phyloP scores from a whole-genome alignment of 1,140 invertebrate species.

The Laodelphax striatellus region DNA sequence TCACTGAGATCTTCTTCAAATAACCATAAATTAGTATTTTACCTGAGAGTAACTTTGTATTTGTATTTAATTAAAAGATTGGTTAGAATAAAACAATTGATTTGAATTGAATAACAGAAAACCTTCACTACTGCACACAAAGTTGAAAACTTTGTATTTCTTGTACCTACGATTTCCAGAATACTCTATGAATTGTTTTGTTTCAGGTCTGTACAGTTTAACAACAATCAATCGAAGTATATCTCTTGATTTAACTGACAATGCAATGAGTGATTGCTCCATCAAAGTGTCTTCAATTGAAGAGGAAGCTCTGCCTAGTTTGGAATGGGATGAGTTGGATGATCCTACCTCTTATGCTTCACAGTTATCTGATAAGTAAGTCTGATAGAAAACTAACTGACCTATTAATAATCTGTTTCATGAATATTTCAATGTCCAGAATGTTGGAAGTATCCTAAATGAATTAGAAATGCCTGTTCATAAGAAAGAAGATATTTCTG shows the following conservation, averaged over 20 bases:
- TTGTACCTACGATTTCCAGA: too few relatives aligned
- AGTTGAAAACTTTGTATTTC: too few relatives aligned
- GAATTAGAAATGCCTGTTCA: too few relatives aligned
- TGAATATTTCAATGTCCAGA: not conserved
- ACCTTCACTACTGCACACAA: too few relatives aligned
- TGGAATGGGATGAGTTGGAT: constrained; percentile 30
- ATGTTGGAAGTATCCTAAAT: too few relatives aligned
- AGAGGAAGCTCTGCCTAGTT: constrained; percentile 24
- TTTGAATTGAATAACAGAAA: too few relatives aligned
- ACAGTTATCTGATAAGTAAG: not conserved
- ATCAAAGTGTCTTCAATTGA: constrained; percentile 7
- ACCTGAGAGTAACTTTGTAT: too few relatives aligned
- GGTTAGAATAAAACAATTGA: too few relatives aligned
- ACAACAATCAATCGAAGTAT: constrained; percentile 24
- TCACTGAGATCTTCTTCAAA: too few relatives aligned
- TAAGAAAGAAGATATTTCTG: too few relatives aligned
- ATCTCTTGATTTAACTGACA: constrained; percentile 20
- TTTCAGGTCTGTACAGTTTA: constrained; percentile 24
- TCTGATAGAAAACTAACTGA: not conserved
- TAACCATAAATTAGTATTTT: too few relatives aligned
- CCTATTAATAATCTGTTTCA: not conserved
- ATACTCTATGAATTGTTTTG: constrained; percentile 4
- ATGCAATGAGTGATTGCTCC: not conserved
- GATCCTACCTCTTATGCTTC: constrained; percentile 10
- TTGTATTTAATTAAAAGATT: too few relatives aligned